Base-by-base conservation (phyloP, 2,888 invertebrate species). In the Drosophila setosimentum region DNA sequence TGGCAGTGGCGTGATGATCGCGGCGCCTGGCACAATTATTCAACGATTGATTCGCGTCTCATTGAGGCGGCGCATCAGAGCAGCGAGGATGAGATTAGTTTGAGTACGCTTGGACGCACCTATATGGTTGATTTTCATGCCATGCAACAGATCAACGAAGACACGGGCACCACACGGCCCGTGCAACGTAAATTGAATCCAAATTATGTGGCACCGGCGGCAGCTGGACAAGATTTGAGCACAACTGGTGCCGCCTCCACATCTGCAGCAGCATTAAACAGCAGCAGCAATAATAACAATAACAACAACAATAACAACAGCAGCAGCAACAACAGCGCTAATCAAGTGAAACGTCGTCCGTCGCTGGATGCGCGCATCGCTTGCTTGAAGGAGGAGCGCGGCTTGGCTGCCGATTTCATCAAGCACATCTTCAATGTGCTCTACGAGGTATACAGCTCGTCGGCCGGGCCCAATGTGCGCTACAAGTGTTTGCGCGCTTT, bases 1-100 rank as follows among this genome's bases (percentile, higher is more conserved):
- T 99, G 99, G 99, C 98, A 99, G 93, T 99, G 99, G 99, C 95
- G 98, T 62, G 99, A 99, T 92, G 99, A 99, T 93, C 95, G 98
- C 91, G 98, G 97, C 89, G 94, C 98, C 94, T 98, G 96, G 96
- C 98, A 98, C 92, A 96, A 98, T 8, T 99, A 99, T 93, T 97
- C 98, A 49, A 95, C 96, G 82, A 97, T 98, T 69, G 99, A 99
- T 94, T 97, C 98, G 81, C 95, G 98, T 80, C 97, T 98, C 82
- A 96, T 99, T 76, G 99, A 99, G 94, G 98, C 98, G 72, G 98
- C 99, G 32, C 98, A 98, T 93, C 96, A 97, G 91, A 96, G 97
- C 81, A 98, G 98, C 40, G 99, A 99, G 92, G 98, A 99, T 92
- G 99, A 99, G 93, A 97, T 99, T 83, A 97, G 97, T 92, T 95